These are phyloP conservation scores for Erpornis zantholeuca DNA, from an alignment of 2,113 vertebrate species.

Conservation along the genomic window DNA sequence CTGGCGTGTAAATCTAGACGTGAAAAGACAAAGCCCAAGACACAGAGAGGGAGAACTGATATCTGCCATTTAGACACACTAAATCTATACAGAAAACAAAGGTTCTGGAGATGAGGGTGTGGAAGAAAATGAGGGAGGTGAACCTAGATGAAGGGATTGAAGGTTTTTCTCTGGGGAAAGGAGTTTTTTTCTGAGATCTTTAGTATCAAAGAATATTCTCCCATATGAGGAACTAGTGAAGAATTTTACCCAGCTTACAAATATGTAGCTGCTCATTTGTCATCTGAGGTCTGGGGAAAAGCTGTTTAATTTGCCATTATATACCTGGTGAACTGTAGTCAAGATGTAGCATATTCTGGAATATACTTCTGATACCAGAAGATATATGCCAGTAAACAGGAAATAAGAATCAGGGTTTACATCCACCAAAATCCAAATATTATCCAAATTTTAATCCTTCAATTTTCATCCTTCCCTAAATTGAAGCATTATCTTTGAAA, in stretches of 20 bases:
- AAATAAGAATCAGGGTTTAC: background rate
- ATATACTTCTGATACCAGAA: background rate
- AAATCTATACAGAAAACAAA: background rate
- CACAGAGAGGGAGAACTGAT: background rate
- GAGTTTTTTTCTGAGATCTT: background rate
- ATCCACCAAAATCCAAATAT: background rate
- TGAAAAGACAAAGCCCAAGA: background rate
- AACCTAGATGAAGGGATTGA: background rate
- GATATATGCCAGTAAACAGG: background rate
- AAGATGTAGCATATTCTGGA: background rate
- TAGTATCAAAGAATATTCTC: background rate
- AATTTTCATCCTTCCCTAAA: background rate
- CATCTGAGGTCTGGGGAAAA: slow-evolving; percentile 53
- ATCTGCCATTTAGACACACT: background rate
- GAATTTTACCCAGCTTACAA: background rate
- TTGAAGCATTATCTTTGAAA: background rate
- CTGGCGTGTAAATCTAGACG: background rate
- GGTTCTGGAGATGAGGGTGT: background rate
- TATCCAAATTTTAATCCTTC: background rate
- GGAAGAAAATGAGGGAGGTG: background rate
- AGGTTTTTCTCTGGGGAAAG: background rate
- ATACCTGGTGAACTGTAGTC: background rate
- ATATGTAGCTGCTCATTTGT: background rate
- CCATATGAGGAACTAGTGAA: background rate
- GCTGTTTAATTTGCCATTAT: slow-evolving; percentile 27